Conservation (phyloP, 1,140 invertebrate species). For the Leptopilina boulardi region DNA sequence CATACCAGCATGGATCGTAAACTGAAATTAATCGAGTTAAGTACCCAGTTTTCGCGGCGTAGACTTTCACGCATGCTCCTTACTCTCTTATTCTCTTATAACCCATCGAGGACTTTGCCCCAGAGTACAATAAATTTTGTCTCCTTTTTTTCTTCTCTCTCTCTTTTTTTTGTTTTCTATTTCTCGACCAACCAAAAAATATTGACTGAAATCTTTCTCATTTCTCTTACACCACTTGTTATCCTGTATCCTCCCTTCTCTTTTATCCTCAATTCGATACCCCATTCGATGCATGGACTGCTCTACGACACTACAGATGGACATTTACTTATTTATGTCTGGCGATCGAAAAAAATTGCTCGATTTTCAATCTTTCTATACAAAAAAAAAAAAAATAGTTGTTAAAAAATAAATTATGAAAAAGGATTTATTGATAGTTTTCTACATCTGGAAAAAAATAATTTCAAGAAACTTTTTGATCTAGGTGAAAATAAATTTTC, state of each 20-base stretch:
- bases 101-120: slow-evolving; percentile 35
- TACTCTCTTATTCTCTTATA: background rate
- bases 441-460: no score
- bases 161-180: background rate
- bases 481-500: no score
- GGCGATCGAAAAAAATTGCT: background rate
- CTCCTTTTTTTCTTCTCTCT: background rate
- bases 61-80: slow-evolving; percentile 42
- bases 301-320: background rate
- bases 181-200: no score
- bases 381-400: background rate
- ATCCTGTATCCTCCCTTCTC: background rate
- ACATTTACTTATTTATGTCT: slow-evolving; percentile 14
- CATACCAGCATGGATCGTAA: slow-evolving; percentile 53
- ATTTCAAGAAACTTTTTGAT: no score
- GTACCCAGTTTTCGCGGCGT: slow-evolving; percentile 47
- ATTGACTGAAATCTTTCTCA: slow-evolving; percentile 18
- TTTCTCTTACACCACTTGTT: background rate
- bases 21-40: slow-evolving; percentile 54
- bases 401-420: background rate
- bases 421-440: background rate
- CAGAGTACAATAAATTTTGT: slow-evolving; percentile 42
- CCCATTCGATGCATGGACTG: slow-evolving; percentile 20
- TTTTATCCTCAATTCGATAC: background rate
- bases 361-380: background rate